Conservation (phyloP, 2,797 vertebrate genomes). For the Acanthornis magna region DNA sequence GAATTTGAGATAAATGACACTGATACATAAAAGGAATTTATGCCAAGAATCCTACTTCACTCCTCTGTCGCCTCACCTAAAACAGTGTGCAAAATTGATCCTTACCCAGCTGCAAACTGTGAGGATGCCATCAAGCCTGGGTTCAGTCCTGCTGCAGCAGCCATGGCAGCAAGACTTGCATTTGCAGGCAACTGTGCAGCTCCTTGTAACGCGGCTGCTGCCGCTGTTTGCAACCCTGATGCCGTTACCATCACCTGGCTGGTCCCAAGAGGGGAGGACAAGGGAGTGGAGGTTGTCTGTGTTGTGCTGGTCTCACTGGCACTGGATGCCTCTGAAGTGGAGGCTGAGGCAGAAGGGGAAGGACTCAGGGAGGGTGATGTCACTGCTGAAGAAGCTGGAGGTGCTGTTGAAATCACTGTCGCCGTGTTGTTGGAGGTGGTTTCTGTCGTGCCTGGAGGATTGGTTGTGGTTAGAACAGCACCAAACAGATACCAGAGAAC, state of each 20-base stretch:
- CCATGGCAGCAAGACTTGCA: conserved; percentile 95
- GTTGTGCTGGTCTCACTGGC: conserved; percentile 81
- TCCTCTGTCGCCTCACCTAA: not conserved
- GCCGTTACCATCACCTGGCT: conserved; percentile 95
- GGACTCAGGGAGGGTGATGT: conserved; percentile 89
- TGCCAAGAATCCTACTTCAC: not conserved
- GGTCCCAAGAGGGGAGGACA: conserved; percentile 82
- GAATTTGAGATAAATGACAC: not conserved
- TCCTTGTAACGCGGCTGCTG: conserved; percentile 87
- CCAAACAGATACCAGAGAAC: not conserved
- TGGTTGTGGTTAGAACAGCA: not conserved
- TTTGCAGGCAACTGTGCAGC: conserved; percentile 89
- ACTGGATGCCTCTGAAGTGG: conserved; percentile 79
- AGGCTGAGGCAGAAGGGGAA: conserved; percentile 79
- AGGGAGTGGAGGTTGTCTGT: conserved; percentile 84
- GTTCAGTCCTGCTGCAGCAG: conserved; percentile 92
- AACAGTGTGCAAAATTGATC: not conserved
- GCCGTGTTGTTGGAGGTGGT: conserved; percentile 85
- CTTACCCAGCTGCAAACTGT: conserved; percentile 93
- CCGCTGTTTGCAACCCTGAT: conserved; percentile 83
- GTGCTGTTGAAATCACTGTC: conserved; percentile 93
- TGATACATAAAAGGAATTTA: not conserved
- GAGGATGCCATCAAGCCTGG: conserved; percentile 95
- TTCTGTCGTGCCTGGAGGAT: conserved; percentile 85
- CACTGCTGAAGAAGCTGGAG: conserved; percentile 82